phyloP scores from a whole-genome alignment of 2,113 vertebrate species.

The Aegotheles bennettii region DNA sequence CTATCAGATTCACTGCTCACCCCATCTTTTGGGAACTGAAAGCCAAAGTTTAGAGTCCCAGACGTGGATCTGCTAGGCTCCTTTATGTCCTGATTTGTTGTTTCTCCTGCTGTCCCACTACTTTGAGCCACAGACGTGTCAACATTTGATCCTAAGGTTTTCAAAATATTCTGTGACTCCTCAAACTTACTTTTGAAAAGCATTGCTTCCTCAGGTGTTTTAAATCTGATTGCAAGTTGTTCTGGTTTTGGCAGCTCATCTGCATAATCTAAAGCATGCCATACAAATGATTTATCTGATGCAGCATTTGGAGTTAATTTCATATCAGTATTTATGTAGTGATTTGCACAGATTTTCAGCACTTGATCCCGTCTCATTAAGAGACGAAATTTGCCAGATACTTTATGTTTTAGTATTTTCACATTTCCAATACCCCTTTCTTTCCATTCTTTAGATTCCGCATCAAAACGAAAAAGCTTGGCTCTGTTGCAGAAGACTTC shows the following conservation, averaged over 20 bases:
- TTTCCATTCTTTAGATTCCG: constrained; percentile 94
- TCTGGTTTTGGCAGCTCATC: constrained; percentile 91
- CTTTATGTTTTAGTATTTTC: constrained; percentile 92
- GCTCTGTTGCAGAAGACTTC: constrained; percentile 94
- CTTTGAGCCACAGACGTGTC: not conserved
- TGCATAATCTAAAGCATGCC: constrained; percentile 95
- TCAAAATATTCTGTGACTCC: constrained; percentile 82
- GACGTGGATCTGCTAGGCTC: constrained; percentile 45
- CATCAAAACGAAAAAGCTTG: constrained; percentile 92
- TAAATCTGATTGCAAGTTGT: constrained; percentile 94
- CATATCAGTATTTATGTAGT: constrained; percentile 94
- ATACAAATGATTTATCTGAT: constrained; percentile 95
- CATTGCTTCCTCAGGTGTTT: constrained; percentile 91
- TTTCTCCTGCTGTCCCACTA: constrained; percentile 42
- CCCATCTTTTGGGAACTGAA: constrained; percentile 79
- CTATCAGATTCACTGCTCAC: constrained; percentile 57
- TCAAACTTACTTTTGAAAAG: constrained; percentile 93
- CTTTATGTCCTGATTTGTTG: constrained; percentile 26
- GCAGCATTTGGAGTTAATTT: constrained; percentile 86
- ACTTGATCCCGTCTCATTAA: constrained; percentile 97
- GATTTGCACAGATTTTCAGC: constrained; percentile 97
- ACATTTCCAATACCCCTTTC: constrained; percentile 92
- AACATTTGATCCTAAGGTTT: constrained; percentile 40
- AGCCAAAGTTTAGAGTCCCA: constrained; percentile 65
- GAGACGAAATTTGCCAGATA: constrained; percentile 90